Conservation (phyloP, 2,797 vertebrate species). For the Mus caroli region DNA sequence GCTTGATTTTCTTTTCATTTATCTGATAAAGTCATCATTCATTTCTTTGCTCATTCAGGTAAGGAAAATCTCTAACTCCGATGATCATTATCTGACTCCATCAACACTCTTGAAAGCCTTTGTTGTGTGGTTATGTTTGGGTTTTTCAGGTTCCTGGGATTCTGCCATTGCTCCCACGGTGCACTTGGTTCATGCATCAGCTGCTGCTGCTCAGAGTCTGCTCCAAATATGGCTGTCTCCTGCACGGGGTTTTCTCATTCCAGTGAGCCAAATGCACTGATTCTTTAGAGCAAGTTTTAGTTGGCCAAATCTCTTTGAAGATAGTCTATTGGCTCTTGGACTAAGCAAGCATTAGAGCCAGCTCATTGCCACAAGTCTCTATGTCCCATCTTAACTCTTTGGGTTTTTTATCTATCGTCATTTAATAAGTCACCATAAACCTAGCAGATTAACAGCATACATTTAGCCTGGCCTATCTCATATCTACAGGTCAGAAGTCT, state of each 20-base stretch:
- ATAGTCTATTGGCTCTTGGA: neutral
- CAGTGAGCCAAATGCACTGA: neutral
- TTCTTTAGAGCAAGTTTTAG: slow-evolving; percentile 39
- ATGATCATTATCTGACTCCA: neutral
- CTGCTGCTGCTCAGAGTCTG: neutral
- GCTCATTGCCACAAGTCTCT: neutral
- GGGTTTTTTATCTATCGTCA: neutral
- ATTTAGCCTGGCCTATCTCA: neutral
- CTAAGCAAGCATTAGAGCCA: neutral
- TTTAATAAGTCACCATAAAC: neutral
- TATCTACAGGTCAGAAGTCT: neutral
- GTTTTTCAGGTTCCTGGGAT: neutral
- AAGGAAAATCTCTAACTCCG: neutral
- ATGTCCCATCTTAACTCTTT: neutral
- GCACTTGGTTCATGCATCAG: neutral
- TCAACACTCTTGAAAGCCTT: neutral
- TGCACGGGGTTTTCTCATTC: neutral
- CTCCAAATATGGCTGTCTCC: neutral
- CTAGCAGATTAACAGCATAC: neutral
- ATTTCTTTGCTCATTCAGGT: neutral
- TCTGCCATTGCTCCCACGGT: neutral
- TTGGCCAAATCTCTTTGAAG: slow-evolving; percentile 41
- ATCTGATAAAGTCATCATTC: neutral
- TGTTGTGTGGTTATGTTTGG: neutral
- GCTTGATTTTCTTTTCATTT: neutral